Evolutionary conservation across 2,888 invertebrate genomes (phyloP), one percentile per base, ranked within the genome.

Genomic region (Rhorus exstirpatorius): DNA sequence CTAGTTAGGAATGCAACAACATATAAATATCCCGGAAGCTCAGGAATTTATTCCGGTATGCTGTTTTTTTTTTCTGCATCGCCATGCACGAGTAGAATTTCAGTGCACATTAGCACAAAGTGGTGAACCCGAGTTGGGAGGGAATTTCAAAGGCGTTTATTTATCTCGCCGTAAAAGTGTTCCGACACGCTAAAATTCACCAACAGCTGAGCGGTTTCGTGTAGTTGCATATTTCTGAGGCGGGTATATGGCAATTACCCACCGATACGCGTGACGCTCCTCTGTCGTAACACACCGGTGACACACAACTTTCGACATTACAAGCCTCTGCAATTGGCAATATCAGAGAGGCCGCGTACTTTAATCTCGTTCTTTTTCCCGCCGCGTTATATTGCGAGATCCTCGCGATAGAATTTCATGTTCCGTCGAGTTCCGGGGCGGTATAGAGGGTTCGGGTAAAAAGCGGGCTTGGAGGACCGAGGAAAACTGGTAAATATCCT

Each of bases 401-500:
- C 61, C 35, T n/a, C 53, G 68, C 68, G 63, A 80, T 72, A 49
- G 77, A 80, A 83, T 79, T 74, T 41, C 51, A 68, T 79, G 80
- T 77, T 80, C 68, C 26, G 51, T 21, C 71, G 58, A 21, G 49
- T 31, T 31, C 14, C 46, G 14, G 61, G 6, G 55, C 19, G n/a
- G 10, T 3, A 12, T 2, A 35, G 41, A 10, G 17, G 35, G 14
- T 12, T 7, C 19, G 71, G 31, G 14, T 24, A 44, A 67, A 49
- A 76, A 46, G 31, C 10, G 65, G 24, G 60, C 41, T 49, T n/a
- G 41, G 26, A 55, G 38, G 53, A 68, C 61, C 46, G 79, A 41
- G 46, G 53, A 60, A 81, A 82, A 84, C 63, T 78, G 78, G 61
- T 78, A 82, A 82, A 82, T 72, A 78, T 68, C 74, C 41, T 68